phyloP scores from a whole-genome alignment of 2,113 vertebrate species.

The Dasyornis broadbenti region DNA sequence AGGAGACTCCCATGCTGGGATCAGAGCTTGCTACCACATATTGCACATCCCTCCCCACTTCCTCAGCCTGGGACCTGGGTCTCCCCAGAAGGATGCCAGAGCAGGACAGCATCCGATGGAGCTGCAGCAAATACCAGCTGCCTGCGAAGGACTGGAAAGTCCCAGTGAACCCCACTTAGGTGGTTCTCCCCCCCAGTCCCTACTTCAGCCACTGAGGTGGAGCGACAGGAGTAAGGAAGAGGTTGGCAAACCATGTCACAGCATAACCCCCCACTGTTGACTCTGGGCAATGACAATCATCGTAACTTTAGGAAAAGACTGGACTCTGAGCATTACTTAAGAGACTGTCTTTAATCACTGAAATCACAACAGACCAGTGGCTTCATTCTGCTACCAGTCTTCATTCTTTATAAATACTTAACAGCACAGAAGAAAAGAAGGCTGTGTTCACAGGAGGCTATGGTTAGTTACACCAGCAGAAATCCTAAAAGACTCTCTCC shows the following conservation, averaged over 20 bases:
- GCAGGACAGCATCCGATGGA: rapidly evolving
- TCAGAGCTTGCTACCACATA: rapidly evolving
- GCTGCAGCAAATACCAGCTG: background rate
- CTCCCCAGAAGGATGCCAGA: rapidly evolving
- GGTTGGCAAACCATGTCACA: background rate
- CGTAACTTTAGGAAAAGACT: background rate
- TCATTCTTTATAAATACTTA: background rate
- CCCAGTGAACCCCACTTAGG: background rate
- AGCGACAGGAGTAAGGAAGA: background rate
- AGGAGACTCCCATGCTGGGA: background rate
- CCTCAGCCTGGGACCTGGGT: background rate
- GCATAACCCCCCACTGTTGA: rapidly evolving
- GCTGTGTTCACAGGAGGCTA: background rate
- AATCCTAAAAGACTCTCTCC: background rate
- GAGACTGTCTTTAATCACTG: background rate
- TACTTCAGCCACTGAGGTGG: background rate
- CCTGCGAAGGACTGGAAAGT: background rate
- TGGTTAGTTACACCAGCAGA: background rate
- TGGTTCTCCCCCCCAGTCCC: no score
- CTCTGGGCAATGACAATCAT: rapidly evolving
- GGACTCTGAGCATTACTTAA: background rate
- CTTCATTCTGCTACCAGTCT: background rate
- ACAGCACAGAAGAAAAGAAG: background rate
- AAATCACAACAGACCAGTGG: background rate
- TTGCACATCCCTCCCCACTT: background rate